Conservation (phyloP, 2,113 vertebrate species). For the Podarcis raffonei region DNA sequence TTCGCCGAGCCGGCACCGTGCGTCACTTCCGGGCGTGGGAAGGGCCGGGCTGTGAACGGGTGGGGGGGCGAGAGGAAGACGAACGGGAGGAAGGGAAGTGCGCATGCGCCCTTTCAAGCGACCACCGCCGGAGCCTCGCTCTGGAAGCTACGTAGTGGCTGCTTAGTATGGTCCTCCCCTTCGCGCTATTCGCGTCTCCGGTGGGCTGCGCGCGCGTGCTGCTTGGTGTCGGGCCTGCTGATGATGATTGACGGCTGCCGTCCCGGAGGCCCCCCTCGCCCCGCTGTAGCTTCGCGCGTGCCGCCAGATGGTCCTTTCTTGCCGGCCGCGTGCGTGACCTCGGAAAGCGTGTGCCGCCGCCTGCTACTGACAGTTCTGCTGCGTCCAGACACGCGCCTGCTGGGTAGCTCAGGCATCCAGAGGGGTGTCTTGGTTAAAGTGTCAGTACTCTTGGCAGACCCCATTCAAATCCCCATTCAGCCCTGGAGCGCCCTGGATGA, state of each 20-base stretch:
- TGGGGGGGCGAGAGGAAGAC: neutral
- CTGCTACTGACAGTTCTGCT: too few species aligned
- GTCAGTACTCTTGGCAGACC: too few species aligned
- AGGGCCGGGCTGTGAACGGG: neutral
- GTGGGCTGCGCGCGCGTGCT: neutral
- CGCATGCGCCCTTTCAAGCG: neutral
- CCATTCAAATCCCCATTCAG: neutral
- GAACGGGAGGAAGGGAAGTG: neutral
- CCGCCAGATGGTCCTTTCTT: neutral
- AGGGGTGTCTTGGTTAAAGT: too few species aligned
- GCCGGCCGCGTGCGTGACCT: too few species aligned
- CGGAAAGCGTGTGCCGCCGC: neutral
- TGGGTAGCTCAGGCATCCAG: neutral
- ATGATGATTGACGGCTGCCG: neutral
- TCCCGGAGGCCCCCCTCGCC: neutral
- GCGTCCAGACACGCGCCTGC: neutral
- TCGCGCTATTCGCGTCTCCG: neutral
- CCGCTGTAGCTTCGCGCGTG: neutral
- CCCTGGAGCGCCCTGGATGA: too few species aligned
- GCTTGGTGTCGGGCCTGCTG: neutral
- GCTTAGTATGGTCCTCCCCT: neutral
- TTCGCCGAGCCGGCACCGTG: constrained; percentile 42
- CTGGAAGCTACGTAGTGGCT: neutral
- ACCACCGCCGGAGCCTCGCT: neutral
- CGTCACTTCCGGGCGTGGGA: constrained; percentile 55